Base-by-base conservation (phyloP, 2,113 vertebrate species). In the Seriola dumerili region DNA sequence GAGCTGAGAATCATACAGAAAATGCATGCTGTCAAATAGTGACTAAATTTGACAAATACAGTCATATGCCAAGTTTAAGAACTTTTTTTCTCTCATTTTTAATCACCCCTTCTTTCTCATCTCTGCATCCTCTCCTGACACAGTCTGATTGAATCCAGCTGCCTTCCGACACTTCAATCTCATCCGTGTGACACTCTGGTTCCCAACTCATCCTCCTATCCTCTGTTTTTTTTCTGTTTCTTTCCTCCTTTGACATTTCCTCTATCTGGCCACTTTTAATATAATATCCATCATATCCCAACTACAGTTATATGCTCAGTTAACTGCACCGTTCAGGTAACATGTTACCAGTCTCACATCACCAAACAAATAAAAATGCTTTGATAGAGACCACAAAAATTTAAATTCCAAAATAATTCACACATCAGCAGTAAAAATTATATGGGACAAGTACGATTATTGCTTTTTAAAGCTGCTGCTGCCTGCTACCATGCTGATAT, bases 61-160 rank as follows among this genome's bases (percentile, higher is more conserved):
- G 81, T 59, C 81, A 83, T 63, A 73, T 44, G 57, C 59, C 79
- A 88, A 67, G 54, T 89, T 88, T 86, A 67, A 67, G 62, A 71
- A 83, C 59, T 83, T 90, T 87, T 86, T 85, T 81, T 69, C 74
- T 72, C 71, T 83, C 42, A 42, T 75, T 90, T 91, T 83, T 87
- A 90, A 91, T 92, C 88, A 89, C 79, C 70, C 52, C 79, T 80
- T 84, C 77, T 83, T 84, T 69, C 75, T 38, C 25, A 61, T 75
- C 79, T 75, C 85, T 59, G 73, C 79, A 74, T 72, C 74, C 81
- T 68, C 86, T 89, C 75, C 70, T 86, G 83, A 91, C 84, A 84
- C 68, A 54, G 78, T 91, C 84, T 90, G 90, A 94, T 92, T 93
- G 79, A 89, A 86, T 91, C 92, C 84, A 91, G 85, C 88, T 91